A percentile compares a stretch with the other conserved stretches of the same genome.
These are phyloP conservation scores for Centrocercus urophasianus DNA, from an alignment of 2,113 vertebrate species.

Conservation along the genomic window DNA sequence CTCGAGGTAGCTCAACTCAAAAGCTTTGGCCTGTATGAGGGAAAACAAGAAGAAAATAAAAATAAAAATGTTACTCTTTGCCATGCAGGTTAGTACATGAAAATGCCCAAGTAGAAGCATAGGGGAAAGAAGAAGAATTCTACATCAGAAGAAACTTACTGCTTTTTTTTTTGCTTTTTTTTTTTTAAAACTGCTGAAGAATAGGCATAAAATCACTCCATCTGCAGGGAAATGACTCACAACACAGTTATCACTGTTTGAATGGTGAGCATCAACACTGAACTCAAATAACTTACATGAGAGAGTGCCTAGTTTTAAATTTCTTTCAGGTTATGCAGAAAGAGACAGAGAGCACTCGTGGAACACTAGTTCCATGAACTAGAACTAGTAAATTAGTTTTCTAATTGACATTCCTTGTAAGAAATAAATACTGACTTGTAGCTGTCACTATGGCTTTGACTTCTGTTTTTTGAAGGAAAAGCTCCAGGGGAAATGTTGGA, in stretches of 20 bases:
- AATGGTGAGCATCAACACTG: background rate
- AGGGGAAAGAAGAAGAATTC: background rate
- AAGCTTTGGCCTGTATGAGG: constrained; percentile 90
- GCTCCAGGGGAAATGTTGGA: background rate
- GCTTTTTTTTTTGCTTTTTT: background rate
- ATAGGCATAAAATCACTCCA: background rate
- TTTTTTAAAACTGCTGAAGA: background rate
- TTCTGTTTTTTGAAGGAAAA: background rate
- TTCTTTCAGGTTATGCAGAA: background rate
- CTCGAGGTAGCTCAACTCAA: constrained; percentile 97
- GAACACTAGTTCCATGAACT: background rate
- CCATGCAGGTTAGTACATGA: background rate
- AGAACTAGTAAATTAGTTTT: background rate
- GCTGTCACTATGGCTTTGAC: background rate
- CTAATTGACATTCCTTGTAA: background rate
- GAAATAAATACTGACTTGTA: background rate
- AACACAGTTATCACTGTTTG: background rate
- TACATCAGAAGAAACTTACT: background rate
- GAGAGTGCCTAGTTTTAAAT: background rate
- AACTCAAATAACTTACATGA: background rate
- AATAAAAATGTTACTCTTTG: background rate
- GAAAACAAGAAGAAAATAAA: background rate
- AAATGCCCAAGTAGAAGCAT: background rate
- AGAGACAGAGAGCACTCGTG: background rate
- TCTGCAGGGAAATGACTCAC: background rate